Percentiles rank a stretch among this genome's conserved stretches.
Conservation (phyloP, 2,797 vertebrate species). For the Tokudaia muenninki region DNA sequence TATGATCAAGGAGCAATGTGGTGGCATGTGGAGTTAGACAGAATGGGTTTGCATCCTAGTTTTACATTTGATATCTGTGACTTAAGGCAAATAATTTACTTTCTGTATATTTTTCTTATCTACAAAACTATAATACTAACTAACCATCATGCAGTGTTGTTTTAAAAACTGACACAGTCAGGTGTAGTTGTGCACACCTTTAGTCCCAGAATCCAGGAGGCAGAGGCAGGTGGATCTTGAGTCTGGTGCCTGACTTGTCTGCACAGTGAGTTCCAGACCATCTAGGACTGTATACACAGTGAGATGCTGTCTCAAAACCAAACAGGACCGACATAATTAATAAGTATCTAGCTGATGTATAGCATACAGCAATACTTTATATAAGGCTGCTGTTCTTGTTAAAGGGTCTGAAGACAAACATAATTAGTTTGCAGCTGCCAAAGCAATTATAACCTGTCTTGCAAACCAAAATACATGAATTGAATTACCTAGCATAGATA, state of each 20-base stretch:
- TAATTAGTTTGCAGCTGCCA: neutral
- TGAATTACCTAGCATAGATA: neutral
- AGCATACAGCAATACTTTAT: neutral
- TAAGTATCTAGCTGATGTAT: neutral
- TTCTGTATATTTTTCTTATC: conserved; percentile 19
- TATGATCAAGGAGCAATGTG: neutral
- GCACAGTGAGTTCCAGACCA: neutral
- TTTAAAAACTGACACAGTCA: neutral
- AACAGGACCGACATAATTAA: neutral
- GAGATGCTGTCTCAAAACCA: neutral
- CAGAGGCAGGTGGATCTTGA: neutral
- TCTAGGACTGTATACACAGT: neutral
- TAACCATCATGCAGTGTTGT: neutral
- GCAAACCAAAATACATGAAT: neutral
- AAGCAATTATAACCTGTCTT: neutral
- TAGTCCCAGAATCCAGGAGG: neutral
- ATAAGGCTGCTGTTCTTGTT: neutral
- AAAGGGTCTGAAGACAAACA: neutral
- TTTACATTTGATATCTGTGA: neutral
- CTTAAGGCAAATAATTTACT: neutral
- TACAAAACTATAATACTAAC: neutral
- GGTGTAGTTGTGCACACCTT: neutral
- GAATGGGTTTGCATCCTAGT: neutral
- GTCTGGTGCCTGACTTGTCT: neutral
- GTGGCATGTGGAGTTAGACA: neutral